Evolutionary conservation across 92 coral and sea anemone genomes (phyloP).

Genomic region (Palythoa caribaeorum): DNA sequence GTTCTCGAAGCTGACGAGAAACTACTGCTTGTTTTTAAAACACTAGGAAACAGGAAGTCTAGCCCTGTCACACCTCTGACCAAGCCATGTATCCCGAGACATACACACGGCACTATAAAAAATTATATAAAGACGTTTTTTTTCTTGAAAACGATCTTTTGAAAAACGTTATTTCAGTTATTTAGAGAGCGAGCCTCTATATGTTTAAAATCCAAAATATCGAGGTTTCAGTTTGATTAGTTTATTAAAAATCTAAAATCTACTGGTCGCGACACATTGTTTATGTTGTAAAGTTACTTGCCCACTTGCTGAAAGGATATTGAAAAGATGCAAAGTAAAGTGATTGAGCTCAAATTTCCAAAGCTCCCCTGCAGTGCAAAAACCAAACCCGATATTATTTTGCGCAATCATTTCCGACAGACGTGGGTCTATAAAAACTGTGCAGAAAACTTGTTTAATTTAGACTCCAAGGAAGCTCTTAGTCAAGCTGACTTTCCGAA

Average conservation of each 20-base stretch:
- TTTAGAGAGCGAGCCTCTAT: too few species aligned
- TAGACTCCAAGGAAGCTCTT: slow-evolving; percentile 31
- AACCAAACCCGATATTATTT: slow-evolving; percentile 12
- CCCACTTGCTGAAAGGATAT: slow-evolving; percentile 3
- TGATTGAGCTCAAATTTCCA: not conserved
- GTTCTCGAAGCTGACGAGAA: too few species aligned
- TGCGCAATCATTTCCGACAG: slow-evolving; percentile 43
- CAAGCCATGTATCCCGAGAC: not conserved
- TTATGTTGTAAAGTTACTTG: not conserved
- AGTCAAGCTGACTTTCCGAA: not conserved
- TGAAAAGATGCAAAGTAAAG: not conserved
- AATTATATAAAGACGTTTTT: too few species aligned
- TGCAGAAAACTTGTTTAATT: not conserved
- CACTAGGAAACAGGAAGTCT: not conserved
- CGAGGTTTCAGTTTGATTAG: too few species aligned
- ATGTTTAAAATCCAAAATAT: too few species aligned
- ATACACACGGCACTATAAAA: not conserved
- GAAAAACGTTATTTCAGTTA: too few species aligned
- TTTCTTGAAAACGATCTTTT: too few species aligned
- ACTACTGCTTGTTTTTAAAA: too few species aligned
- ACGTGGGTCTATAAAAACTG: slow-evolving; percentile 17
- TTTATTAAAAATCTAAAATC: too few species aligned
- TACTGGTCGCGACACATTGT: too few species aligned
- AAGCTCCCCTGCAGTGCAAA: not conserved
- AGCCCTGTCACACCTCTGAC: slow-evolving; percentile 26